phyloP scores from a whole-genome alignment of 2,797 vertebrate species.

The Podarcis lilfordi region DNA sequence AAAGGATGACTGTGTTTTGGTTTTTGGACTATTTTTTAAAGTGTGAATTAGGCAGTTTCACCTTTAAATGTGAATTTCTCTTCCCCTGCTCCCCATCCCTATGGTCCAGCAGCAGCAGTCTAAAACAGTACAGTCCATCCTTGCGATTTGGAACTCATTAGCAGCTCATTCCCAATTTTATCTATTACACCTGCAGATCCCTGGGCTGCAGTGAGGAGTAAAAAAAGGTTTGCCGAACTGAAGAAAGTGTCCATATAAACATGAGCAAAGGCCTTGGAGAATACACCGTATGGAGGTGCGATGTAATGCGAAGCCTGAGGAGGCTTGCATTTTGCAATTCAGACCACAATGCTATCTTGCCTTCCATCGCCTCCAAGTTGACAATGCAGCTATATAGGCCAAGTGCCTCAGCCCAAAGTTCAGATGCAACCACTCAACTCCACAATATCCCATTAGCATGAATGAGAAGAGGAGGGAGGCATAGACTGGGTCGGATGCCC shows the following conservation, averaged over 20 bases:
- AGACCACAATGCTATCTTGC: too few relatives aligned
- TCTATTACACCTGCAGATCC: not conserved
- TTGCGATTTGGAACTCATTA: not conserved
- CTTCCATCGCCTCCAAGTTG: not conserved
- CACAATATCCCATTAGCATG: not conserved
- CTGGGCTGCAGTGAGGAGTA: too few relatives aligned
- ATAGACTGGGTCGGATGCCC: constrained; percentile 75
- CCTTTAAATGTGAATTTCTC: too few relatives aligned
- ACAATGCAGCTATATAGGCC: not conserved
- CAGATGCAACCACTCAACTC: not conserved
- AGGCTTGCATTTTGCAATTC: not conserved
- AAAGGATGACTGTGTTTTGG: too few relatives aligned
- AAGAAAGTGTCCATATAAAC: not conserved
- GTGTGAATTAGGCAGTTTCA: too few relatives aligned
- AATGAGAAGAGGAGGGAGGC: not conserved
- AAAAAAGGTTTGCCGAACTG: not conserved
- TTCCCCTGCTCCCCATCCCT: not conserved
- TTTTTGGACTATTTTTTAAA: too few relatives aligned
- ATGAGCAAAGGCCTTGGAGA: not conserved
- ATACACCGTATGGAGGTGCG: not conserved
- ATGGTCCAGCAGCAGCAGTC: not conserved
- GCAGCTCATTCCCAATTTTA: too few relatives aligned
- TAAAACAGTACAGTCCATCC: too few relatives aligned
- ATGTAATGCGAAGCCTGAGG: not conserved
- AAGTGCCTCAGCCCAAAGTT: not conserved